These are phyloP conservation scores for Ascaphus truei DNA, from an alignment of 2,113 vertebrate genomes.

Conservation along the genomic window DNA sequence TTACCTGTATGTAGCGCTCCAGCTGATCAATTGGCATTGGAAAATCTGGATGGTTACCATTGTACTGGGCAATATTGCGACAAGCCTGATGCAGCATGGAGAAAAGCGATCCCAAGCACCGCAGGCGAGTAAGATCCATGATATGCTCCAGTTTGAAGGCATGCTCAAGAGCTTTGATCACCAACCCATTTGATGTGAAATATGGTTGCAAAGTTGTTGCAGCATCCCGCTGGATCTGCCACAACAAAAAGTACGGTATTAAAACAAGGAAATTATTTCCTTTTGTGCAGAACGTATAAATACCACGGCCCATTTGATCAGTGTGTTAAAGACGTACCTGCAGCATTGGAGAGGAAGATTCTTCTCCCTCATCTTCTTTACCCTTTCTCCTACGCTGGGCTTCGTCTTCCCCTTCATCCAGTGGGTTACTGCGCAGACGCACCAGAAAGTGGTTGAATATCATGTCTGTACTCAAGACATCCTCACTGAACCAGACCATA, in stretches of 20 bases:
- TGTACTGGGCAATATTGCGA: slow-evolving; percentile 91
- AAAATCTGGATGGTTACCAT: slow-evolving; percentile 95
- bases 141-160: slow-evolving; percentile 97
- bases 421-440: slow-evolving; percentile 87
- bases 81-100: slow-evolving; percentile 98
- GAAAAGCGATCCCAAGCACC: slow-evolving; percentile 90
- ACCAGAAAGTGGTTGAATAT: slow-evolving; percentile 96
- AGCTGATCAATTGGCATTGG: slow-evolving; percentile 95
- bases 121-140: slow-evolving; percentile 95
- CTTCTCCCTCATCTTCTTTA: slow-evolving; percentile 87
- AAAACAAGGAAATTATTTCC: background rate
- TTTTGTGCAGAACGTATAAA: background rate
- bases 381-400: slow-evolving; percentile 87
- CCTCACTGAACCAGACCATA: slow-evolving; percentile 99
- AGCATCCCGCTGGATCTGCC: slow-evolving; percentile 88
- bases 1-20: slow-evolving; percentile 93
- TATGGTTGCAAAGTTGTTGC: slow-evolving; percentile 87
- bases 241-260: background rate
- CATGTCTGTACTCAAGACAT: slow-evolving; percentile 97
- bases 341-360: slow-evolving; percentile 90
- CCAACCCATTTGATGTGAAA: slow-evolving; percentile 91
- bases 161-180: slow-evolving; percentile 93
- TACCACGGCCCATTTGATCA: too few species aligned
- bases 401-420: slow-evolving; percentile 96
- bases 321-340: slow-evolving; percentile 65